Conservation (phyloP, 2,888 invertebrate genomes). For the Itoplectis maculator region DNA sequence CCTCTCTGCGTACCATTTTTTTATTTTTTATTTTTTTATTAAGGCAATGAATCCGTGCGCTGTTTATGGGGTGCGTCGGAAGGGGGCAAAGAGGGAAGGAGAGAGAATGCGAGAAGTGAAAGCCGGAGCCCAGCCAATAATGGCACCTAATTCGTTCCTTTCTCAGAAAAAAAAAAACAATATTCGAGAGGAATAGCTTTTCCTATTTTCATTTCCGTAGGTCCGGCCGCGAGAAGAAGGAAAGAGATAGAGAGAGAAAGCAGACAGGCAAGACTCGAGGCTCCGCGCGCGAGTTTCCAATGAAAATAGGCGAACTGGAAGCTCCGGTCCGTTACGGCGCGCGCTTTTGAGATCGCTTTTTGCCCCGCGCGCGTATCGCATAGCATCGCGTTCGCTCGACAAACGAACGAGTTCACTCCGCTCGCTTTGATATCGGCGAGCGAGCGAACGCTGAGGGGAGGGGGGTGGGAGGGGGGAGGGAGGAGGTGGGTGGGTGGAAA, state of each 20-base stretch:
- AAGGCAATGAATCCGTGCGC: slow-evolving; percentile 5
- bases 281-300: slow-evolving; percentile 1
- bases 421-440: slow-evolving; percentile 19
- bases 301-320: slow-evolving; percentile 20
- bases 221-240: background rate
- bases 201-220: slow-evolving; percentile 49
- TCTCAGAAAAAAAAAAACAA: slow-evolving; percentile 65
- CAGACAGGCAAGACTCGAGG: too few relatives aligned
- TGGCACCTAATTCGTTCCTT: slow-evolving; percentile 34
- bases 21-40: background rate
- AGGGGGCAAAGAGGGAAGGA: background rate
- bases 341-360: slow-evolving; percentile 27
- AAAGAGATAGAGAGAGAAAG: background rate
- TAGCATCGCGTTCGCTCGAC: slow-evolving; percentile 8
- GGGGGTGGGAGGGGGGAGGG: background rate
- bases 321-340: slow-evolving; percentile 11
- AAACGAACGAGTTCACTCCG: slow-evolving; percentile 40
- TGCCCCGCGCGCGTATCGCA: slow-evolving; percentile 8
- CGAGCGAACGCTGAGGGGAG: too few relatives aligned
- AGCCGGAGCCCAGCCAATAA: slow-evolving; percentile 23
- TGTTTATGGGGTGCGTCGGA: too few relatives aligned
- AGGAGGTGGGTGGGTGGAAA: slow-evolving; percentile 1
- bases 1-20: background rate
- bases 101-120: background rate
- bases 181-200: slow-evolving; percentile 61